Percentiles rank a stretch among this genome's conserved stretches.
These are phyloP conservation scores for Momotus momota DNA, from an alignment of 2,797 vertebrate species.

Conservation along the genomic window DNA sequence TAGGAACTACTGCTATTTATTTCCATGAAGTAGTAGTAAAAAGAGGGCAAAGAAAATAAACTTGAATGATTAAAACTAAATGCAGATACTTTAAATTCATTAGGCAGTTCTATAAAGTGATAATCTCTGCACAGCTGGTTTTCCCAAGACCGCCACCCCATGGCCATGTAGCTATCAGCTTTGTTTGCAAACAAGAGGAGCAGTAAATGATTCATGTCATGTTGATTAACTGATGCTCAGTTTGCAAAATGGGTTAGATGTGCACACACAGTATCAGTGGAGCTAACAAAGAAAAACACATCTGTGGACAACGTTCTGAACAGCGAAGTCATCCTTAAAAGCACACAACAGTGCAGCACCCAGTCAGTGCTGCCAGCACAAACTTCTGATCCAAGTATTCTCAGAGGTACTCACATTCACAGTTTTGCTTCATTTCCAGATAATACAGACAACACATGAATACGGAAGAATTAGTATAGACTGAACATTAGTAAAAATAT, in stretches of 20 bases:
- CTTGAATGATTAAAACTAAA: background rate
- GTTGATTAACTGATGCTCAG: background rate
- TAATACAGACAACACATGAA: fast-evolving
- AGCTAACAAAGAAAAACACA: background rate
- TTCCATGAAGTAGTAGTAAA: background rate
- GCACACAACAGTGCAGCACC: background rate
- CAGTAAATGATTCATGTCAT: background rate
- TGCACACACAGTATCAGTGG: fast-evolving
- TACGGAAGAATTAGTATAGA: background rate
- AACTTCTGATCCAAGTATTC: background rate
- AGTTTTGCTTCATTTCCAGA: background rate
- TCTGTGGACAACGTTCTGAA: background rate
- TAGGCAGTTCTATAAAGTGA: background rate
- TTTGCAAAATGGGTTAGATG: background rate
- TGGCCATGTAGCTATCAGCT: background rate
- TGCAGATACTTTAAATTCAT: background rate
- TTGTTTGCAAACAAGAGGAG: background rate
- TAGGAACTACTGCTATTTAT: background rate
- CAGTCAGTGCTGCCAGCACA: background rate
- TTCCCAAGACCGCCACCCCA: background rate
- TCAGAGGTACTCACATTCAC: background rate
- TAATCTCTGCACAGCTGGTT: background rate
- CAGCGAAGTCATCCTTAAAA: background rate
- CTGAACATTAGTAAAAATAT: background rate
- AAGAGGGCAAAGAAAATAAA: background rate